phyloP scores from a whole-genome alignment of 2,113 vertebrate genomes.

The Phyllostomus discolor region DNA sequence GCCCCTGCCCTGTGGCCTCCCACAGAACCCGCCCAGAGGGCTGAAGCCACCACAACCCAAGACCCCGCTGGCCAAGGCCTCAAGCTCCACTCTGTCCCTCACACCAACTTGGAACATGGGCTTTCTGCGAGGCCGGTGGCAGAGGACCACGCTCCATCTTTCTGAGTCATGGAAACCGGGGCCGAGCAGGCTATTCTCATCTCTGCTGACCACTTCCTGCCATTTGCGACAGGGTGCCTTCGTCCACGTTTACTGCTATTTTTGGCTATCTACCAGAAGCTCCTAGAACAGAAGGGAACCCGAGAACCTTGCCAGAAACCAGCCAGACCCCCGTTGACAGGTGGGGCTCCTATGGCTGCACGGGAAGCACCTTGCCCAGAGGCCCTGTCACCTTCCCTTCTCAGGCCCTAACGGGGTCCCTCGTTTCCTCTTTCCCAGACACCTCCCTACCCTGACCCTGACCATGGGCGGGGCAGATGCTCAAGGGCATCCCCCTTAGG shows the following conservation, averaged over 20 bases:
- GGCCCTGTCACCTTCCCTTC: neutral
- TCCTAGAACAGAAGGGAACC: neutral
- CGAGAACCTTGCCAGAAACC: neutral
- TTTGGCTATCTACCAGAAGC: neutral
- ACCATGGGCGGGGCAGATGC: accelerated
- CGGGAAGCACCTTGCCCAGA: conserved; percentile 32
- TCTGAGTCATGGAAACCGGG: neutral
- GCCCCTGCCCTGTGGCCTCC: neutral
- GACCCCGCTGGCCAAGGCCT: neutral
- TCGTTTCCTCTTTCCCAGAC: neutral
- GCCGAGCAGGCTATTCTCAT: neutral
- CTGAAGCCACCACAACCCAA: neutral
- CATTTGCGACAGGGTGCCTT: neutral
- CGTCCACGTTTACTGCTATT: neutral
- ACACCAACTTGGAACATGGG: neutral
- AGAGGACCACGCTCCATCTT: neutral
- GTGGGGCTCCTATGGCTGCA: neutral
- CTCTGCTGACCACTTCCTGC: neutral
- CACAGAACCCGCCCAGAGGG: neutral
- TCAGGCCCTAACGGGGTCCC: neutral
- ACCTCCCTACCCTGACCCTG: neutral
- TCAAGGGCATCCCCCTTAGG: neutral
- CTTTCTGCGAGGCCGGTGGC: neutral
- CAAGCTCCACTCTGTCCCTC: neutral
- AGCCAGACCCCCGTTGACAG: neutral